Conservation (phyloP, 2,113 vertebrate genomes). For the Amblyornis subalaris region DNA sequence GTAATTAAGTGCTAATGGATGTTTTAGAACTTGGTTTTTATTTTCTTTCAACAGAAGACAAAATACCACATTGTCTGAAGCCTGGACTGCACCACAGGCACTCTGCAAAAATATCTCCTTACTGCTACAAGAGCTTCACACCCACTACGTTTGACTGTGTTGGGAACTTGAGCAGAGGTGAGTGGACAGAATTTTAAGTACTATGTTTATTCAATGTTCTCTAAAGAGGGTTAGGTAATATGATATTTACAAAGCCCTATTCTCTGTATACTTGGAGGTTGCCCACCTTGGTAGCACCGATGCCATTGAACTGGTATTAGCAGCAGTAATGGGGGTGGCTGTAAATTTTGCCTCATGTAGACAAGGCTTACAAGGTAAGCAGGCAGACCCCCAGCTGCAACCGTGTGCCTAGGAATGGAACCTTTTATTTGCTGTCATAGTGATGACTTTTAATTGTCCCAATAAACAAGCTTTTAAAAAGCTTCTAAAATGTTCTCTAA, state of each 20-base stretch:
- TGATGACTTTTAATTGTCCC: slow-evolving; percentile 84
- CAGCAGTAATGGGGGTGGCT: neutral
- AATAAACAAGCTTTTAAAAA: slow-evolving; percentile 81
- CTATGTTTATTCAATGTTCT: neutral
- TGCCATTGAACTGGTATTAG: neutral
- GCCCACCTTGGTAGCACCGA: neutral
- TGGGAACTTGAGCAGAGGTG: neutral
- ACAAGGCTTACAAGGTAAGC: slow-evolving; percentile 64
- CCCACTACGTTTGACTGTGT: neutral
- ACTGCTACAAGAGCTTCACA: neutral
- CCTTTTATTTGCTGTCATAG: slow-evolving; percentile 79
- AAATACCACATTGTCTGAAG: neutral
- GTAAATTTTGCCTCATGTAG: slow-evolving; percentile 22
- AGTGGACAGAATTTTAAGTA: neutral
- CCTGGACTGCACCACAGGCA: neutral
- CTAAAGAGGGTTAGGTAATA: neutral
- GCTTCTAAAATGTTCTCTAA: slow-evolving; percentile 83
- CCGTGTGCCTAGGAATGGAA: slow-evolving; percentile 59
- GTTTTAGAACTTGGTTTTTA: neutral
- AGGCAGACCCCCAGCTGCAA: slow-evolving; percentile 67
- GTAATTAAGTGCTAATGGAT: neutral
- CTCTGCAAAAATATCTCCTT: neutral
- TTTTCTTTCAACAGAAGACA: neutral
- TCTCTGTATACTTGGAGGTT: neutral
- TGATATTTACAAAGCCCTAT: neutral